These are phyloP conservation scores for Thymelicus lineola DNA, from an alignment of 2,888 invertebrate genomes.

Conservation along the genomic window DNA sequence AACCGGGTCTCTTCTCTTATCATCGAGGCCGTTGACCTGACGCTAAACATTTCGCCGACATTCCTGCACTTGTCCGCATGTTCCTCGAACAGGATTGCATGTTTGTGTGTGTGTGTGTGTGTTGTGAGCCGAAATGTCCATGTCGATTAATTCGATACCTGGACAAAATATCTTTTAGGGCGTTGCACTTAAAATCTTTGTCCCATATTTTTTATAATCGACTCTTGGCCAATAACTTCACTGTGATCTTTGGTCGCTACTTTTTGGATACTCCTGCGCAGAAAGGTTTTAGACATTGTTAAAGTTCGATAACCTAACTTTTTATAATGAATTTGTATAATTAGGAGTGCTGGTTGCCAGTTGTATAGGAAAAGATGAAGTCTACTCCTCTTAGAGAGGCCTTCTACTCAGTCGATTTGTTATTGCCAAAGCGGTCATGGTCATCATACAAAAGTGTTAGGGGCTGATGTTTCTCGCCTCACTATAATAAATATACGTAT, in stretches of 20 bases:
- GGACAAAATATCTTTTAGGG: constrained; percentile 43
- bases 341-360: too few species aligned
- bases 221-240: constrained; percentile 16
- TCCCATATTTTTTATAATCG: constrained; percentile 39
- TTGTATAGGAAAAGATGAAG: too few species aligned
- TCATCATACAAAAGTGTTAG: too few species aligned
- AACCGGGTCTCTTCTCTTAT: constrained; percentile 45
- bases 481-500: too few species aligned
- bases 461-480: too few species aligned
- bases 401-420: too few species aligned
- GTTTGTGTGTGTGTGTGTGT: constrained; percentile 25
- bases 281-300: background rate
- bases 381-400: too few species aligned
- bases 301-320: background rate
- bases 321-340: too few species aligned
- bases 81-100: constrained; percentile 44
- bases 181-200: constrained; percentile 41
- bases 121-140: constrained; percentile 43
- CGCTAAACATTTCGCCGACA: constrained; percentile 43
- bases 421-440: too few species aligned
- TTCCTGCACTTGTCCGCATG: constrained; percentile 35
- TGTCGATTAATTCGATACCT: constrained; percentile 44
- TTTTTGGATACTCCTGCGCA: background rate
- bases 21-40: constrained; percentile 46
- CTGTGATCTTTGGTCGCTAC: constrained; percentile 20